Conservation (phyloP, 2,888 invertebrate genomes). For the Lycia hirtaria region DNA sequence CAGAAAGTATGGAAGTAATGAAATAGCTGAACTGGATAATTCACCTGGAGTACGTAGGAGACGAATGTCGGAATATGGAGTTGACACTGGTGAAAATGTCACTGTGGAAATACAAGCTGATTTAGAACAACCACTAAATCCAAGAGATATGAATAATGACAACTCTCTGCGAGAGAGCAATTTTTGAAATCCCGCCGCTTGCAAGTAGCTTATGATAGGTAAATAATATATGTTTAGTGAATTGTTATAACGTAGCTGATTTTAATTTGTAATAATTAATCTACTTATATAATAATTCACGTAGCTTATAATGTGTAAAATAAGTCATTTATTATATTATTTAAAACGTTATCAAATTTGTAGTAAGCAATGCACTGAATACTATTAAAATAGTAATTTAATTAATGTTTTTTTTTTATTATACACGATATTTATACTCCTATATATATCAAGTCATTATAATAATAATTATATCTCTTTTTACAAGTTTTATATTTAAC, state of each 20-base stretch:
- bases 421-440: not conserved
- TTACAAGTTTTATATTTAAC: too few species aligned
- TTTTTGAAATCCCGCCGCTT: conserved; percentile 54
- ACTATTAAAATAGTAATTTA: not conserved
- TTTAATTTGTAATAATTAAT: conserved; percentile 1
- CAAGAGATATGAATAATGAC: conserved; percentile 58
- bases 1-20: conserved; percentile 74
- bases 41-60: conserved; percentile 77
- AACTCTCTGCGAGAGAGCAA: conserved; percentile 79
- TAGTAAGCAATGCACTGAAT: not conserved
- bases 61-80: conserved; percentile 69
- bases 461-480: too few species aligned
- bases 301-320: too few species aligned
- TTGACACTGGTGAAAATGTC: conserved; percentile 52
- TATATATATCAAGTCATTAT: too few species aligned
- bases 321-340: not conserved
- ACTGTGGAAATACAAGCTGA: conserved; percentile 71
- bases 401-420: not conserved
- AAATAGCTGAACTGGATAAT: conserved; percentile 74
- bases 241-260: not conserved
- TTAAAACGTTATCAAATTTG: not conserved
- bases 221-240: not conserved
- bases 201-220: not conserved
- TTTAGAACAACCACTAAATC: conserved; percentile 62
- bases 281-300: too few species aligned